phyloP scores from a whole-genome alignment of 2,113 vertebrate species.

The Gallinago jamesoni region DNA sequence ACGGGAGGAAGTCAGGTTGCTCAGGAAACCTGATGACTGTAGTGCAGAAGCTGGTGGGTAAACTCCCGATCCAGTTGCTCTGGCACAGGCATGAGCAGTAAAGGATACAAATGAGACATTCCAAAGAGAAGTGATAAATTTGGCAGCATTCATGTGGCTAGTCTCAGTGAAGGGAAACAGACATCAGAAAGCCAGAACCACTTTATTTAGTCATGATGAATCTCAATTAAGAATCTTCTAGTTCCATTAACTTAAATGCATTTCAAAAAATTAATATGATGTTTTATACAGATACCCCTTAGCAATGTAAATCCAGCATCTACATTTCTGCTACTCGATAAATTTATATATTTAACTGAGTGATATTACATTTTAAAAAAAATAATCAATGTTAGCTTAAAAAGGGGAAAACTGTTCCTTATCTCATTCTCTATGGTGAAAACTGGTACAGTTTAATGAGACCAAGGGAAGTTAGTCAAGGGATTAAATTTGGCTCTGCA shows the following conservation, averaged over 20 bases:
- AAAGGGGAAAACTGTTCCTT: neutral
- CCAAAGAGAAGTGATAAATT: neutral
- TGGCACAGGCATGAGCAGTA: neutral
- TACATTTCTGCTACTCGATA: neutral
- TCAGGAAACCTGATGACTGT: neutral
- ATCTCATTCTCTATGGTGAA: neutral
- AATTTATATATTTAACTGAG: neutral
- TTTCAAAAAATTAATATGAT: neutral
- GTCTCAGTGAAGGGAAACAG: neutral
- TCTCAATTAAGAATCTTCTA: neutral
- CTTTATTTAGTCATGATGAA: neutral
- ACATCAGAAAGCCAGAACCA: neutral
- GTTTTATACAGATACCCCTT: neutral
- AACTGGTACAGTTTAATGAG: neutral
- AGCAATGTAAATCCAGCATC: neutral
- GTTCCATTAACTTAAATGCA: neutral
- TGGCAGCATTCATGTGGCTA: neutral
- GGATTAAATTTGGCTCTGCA: neutral
- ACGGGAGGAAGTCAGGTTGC: neutral
- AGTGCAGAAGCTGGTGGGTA: neutral
- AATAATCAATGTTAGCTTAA: neutral
- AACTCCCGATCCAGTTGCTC: neutral
- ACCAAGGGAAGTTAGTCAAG: neutral
- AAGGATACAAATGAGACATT: slow-evolving; percentile 30
- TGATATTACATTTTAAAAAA: neutral